Conservation (phyloP, 2,113 vertebrate species). For the Pachyramphus minor region DNA sequence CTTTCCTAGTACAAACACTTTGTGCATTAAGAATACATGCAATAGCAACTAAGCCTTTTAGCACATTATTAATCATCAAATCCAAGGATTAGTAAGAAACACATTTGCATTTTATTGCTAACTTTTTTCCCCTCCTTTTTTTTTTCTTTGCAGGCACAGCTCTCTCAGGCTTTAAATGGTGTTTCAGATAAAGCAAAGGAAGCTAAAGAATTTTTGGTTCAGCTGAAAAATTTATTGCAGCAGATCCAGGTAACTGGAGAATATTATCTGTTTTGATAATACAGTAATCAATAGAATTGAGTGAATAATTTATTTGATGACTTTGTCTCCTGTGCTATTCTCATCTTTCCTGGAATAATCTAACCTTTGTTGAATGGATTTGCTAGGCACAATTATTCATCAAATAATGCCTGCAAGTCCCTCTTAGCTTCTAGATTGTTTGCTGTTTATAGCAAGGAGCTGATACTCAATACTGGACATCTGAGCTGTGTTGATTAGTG, state of each 20-base stretch:
- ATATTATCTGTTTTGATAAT: constrained; percentile 21
- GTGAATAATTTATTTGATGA: constrained; percentile 49
- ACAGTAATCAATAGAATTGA: constrained; percentile 18
- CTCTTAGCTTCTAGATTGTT: not conserved
- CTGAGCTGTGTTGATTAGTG: constrained; percentile 1
- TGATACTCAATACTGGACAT: not conserved
- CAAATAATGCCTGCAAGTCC: not conserved
- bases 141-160: constrained; percentile 81
- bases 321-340: not conserved
- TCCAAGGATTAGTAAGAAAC: not conserved
- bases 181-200: constrained; percentile 98
- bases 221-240: constrained; percentile 93
- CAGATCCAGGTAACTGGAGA: constrained; percentile 89
- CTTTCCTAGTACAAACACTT: not conserved
- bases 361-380: constrained; percentile 15
- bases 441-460: not conserved
- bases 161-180: constrained; percentile 94
- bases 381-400: constrained; percentile 2
- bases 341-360: constrained; percentile 23
- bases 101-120: not conserved
- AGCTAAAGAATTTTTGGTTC: constrained; percentile 96
- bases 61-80: not conserved
- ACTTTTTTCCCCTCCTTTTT: not conserved
- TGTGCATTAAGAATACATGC: not conserved
- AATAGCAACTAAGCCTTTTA: not conserved